Base-by-base conservation (phyloP, 2,888 invertebrate species). In the Hecatera dysodea region DNA sequence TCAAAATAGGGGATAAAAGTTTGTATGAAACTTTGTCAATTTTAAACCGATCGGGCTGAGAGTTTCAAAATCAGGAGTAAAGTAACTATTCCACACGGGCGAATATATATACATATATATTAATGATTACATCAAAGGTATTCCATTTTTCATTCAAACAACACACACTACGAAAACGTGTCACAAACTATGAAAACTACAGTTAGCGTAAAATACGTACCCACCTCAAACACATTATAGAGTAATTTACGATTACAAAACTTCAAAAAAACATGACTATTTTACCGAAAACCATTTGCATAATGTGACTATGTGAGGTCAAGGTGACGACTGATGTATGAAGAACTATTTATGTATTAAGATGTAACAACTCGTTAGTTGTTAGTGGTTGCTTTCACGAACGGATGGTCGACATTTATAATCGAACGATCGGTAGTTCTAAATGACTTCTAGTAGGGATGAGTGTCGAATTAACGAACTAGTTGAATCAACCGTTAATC, bases 301-400 rank as follows among this genome's bases (percentile, higher is more conserved):
- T 75, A 52, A 65, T 62, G 61, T 12, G 11, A 53, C 29, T 27
- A 24, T 27, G 24, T 46, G 75, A 53, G 75, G 75, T 75, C 71
- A 75, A 71, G 75, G 75, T 65, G 22, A 22, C 3, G 39, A 8
- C 0, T 24, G 50, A 19, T 46, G 62, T 62, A 39, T 62, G 19
- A 33, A 64, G 48, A 48, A 48, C 64, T 53, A 8, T 63, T 52
- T 48, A 36, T 19, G 15, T 33, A 42, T 5, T 19, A 24, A 42
- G n/a, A 46, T 7, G 15, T 29, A 36, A 55, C 66, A 12, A 56
- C 27, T 46, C 8, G 39, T 15, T 39, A 39, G 15, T 15, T 15
- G 15, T 69, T 33, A n/a, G 29, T 29, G 19, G 62, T 53, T 17
- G 27, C 5, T 64, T 62, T 19, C 4, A 52, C 42, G 9, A 24